Base-by-base conservation (phyloP, 1,140 invertebrate genomes). In the Dreissena rostriformis region DNA sequence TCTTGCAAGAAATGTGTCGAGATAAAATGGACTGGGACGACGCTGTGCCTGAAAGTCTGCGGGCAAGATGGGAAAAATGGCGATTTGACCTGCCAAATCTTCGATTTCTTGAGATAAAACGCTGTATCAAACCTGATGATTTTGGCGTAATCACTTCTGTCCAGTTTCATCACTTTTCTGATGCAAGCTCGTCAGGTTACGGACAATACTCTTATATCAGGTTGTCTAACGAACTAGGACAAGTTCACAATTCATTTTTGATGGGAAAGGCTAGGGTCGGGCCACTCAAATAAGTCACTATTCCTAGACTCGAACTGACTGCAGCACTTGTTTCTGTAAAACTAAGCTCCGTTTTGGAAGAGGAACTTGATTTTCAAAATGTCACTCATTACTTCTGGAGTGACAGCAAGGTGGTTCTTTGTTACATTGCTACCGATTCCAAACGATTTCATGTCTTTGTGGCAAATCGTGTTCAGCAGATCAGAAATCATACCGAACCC, bases 91-190 rank as follows among this genome's bases (percentile, higher is more conserved):
- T 86, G 1, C 26, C 12, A 2, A 78, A 84, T 51, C 66, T 87
- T 2, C 0, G 61, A n/a, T 29, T 70, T 22, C 15, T 86, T 2
- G 24, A 28, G n/a, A 71, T 87, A 22, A 15, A 26, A n/a, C 53
- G 87, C 63, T 86, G 78, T 80, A 63, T 73, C 49, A 77, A 86
- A 10, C 82, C 86, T n/a, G n/a, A 53, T 2, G 63, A 67, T 11
- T 90, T 90, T 85, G 87, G 83, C 0, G 39, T n/a, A n/a, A n/a
- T n/a, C n/a, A n/a, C n/a, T n/a, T n/a, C n/a, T 77, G 0, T 12
- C 78, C 73, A 88, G 52, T 26, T 87, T 7, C 86, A 90, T 74
- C 71, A 87, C 39, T 90, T 91, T 55, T 86, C 88, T 51, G 88
- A 90, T 81, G 90, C 87, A 15, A 87, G 86, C 74, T 68, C 15